Evolutionary conservation across 2,797 vertebrate genomes (phyloP).

Genomic region (Molossus molossus): DNA sequence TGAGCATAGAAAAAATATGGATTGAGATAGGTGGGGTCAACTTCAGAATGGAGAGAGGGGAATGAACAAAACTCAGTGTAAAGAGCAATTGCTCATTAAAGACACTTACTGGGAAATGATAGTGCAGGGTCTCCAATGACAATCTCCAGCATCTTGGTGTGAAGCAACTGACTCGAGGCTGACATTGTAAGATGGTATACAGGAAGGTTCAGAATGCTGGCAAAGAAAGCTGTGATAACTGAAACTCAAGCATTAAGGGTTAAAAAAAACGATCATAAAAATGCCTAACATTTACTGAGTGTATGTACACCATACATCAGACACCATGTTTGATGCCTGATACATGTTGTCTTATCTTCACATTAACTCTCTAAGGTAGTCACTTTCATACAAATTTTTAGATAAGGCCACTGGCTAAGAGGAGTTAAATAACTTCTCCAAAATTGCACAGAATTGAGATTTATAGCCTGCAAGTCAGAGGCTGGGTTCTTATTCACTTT

Average conservation of each 20-base stretch:
- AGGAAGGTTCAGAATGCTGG: neutral
- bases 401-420: neutral
- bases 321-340: neutral
- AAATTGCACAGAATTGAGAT: conserved; percentile 5
- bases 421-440: neutral
- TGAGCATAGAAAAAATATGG: conserved; percentile 8
- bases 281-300: neutral
- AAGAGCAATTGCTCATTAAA: conserved; percentile 38
- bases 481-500: neutral
- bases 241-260: neutral
- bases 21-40: conserved; percentile 41
- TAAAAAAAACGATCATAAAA: neutral
- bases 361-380: neutral
- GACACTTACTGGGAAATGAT: conserved; percentile 32
- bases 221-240: neutral
- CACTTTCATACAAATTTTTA: neutral
- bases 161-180: neutral
- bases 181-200: neutral
- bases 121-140: neutral
- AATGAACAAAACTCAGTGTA: conserved; percentile 58
- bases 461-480: conserved; percentile 9
- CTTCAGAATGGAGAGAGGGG: conserved; percentile 61
- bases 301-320: neutral
- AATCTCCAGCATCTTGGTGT: neutral
- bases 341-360: neutral